Base-by-base conservation (phyloP, 2,113 vertebrate species). In the Sarotherodon lohbergeri region DNA sequence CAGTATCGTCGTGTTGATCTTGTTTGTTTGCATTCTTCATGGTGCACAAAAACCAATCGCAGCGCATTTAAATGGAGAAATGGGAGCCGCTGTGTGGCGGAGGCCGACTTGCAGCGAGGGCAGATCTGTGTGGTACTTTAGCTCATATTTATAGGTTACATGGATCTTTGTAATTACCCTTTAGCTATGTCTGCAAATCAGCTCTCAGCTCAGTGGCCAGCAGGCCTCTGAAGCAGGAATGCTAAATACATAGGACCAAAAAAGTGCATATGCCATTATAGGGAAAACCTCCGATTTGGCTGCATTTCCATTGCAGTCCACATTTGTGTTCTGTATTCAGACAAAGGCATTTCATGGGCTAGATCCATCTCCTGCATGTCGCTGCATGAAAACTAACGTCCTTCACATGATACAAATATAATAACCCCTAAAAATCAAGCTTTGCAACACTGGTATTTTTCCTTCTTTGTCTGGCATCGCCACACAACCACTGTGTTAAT, bases 161-260 rank as follows among this genome's bases (percentile, higher is more conserved):
- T 22, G 82, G 90, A 80, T 87, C 93, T 96, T 95, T 95, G 95
- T 96, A 96, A 96, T 96, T 95, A 95, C 92, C 85, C 90, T 84
- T 63, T 84, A 86, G 89, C 91, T 55, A 86, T 85, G 90, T 93
- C 92, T 90, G 91, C 89, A 86, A 92, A 93, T 93, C 92, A 87
- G 80, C 86, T 90, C 83, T 12, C 80, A 63, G 81, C 86, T 29
- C 90, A 91, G 93, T 19, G 86, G 89, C 91, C 86, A 54, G 90
- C 55, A 39, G 66, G 39, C 84, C 86, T 90, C 88, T 39, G 86
- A 83, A 91, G 89, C 84, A 93, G 90, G 94, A 96, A 95, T 95
- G 93, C 90, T 95, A 96, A 96, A 92, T 92, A 95, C 94, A 96
- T 90, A 88, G 92, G 63, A 88, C 78, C 85, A 85, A 86, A 92